Base-by-base conservation (phyloP, 92 coral and sea anemone species). In the Siderastrea radians region DNA sequence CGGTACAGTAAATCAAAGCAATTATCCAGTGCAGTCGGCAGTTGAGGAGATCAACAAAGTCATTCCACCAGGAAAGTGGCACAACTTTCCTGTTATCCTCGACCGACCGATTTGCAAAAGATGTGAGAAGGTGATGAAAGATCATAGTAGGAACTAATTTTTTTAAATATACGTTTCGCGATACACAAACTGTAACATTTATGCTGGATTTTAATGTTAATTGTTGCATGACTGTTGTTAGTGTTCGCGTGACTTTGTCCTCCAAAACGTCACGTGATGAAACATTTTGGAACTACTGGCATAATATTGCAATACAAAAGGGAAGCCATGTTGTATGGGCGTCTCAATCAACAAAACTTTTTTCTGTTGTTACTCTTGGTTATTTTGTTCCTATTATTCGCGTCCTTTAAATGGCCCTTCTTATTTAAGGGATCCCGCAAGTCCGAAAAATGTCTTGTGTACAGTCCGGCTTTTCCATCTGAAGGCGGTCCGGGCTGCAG, bases 401-500 rank as follows among this genome's bases (percentile, higher is more conserved):
- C 53, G 46, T 63, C 53, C 9, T 74, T 52, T 74, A 38, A 74
- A 74, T 74, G 63, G 79, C 62, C 61, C 58, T 49, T 72, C n/a
- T 49, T 66, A 9, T 66, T n/a, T 38, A 17, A 51, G 14, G 59
- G 49, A n/a, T 49, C 49, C 17, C 7, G 16, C 44, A 53, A 51
- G 49, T 44, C 62, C 26, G 91, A 88, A 68, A 88, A 75, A 73
- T 88, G 91, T 16, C 81, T 14, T 54, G 80, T 80, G 48, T 88
- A 59, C 48, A 89, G 92, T 57, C 80, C 88, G 12, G 92, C 88
- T 51, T 88, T 74, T 75, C 92, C 92, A 6, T 88, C 92, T 26
- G 92, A 76, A 5, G 92, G 92, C 7, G 88, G 92, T 7, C 80
- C 92, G 3, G 92, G 92, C 62, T 89, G 92, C 50, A 76, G 81